phyloP scores from a whole-genome alignment of 2,888 invertebrate species.

The Artemia sinica region DNA sequence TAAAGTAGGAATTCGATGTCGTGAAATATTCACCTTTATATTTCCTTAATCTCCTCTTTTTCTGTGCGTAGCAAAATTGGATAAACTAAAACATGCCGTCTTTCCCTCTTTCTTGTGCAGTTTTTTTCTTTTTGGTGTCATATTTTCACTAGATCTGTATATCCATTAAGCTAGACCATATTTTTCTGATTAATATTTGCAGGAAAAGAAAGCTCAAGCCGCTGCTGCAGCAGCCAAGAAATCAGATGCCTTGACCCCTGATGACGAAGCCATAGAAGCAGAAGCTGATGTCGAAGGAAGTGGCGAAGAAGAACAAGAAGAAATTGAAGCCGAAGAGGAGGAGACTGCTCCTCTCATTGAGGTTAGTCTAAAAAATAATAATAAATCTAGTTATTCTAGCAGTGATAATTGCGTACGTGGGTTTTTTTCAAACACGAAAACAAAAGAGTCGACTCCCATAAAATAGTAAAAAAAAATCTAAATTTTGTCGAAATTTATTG shows the following conservation, averaged over 20 bases:
- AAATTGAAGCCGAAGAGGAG: conserved; percentile 25
- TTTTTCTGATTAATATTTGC: conserved; percentile 19
- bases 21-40: background rate
- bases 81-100: background rate
- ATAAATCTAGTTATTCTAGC: too few species aligned
- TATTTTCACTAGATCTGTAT: background rate
- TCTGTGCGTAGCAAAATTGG: background rate
- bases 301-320: conserved; percentile 27
- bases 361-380: background rate
- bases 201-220: conserved; percentile 35
- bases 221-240: conserved; percentile 45
- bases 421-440: too few species aligned
- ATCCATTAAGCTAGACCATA: background rate
- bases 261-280: conserved; percentile 38
- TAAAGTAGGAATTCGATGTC: background rate
- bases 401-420: too few species aligned
- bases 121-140: background rate
- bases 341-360: background rate
- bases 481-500: too few species aligned
- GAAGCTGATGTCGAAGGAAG: conserved; percentile 32
- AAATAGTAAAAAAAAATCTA: too few species aligned
- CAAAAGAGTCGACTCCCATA: too few species aligned
- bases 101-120: background rate
- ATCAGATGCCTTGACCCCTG: conserved; percentile 49
- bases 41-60: background rate